Conservation (phyloP, 92 coral and sea anemone genomes). For the Ricordea florida region DNA sequence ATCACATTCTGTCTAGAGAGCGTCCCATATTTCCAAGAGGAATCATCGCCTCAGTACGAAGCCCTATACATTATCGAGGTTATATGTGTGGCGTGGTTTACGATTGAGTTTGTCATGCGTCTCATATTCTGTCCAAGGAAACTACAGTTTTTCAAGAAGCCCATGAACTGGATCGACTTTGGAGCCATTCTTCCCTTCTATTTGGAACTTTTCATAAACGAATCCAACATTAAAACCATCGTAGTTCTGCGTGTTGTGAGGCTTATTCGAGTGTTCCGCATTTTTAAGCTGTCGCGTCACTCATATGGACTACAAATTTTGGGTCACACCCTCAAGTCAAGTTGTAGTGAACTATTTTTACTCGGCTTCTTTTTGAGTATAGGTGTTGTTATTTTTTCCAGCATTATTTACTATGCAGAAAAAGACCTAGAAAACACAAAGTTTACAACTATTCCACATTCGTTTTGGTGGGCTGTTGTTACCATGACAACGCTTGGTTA, state of each 20-base stretch:
- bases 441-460: slow-evolving; percentile 91
- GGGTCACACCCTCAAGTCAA: slow-evolving; percentile 94
- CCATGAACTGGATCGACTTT: slow-evolving; percentile 98
- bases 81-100: slow-evolving; percentile 90
- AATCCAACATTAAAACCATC: slow-evolving; percentile 85
- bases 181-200: slow-evolving; percentile 97
- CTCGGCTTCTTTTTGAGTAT: slow-evolving; percentile 91
- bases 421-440: slow-evolving; percentile 55
- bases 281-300: slow-evolving; percentile 94
- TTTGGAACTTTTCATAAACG: slow-evolving; percentile 61
- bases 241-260: slow-evolving; percentile 83
- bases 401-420: slow-evolving; percentile 93
- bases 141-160: slow-evolving; percentile 76
- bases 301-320: slow-evolving; percentile 98
- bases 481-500: slow-evolving; percentile 99
- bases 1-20: slow-evolving; percentile 88
- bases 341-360: slow-evolving; percentile 93
- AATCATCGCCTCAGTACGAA: slow-evolving; percentile 48
- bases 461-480: slow-evolving; percentile 99
- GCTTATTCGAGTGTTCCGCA: slow-evolving; percentile 93
- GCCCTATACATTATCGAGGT: slow-evolving; percentile 69
- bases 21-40: slow-evolving; percentile 71
- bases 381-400: slow-evolving; percentile 96
- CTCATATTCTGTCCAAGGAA: slow-evolving; percentile 82
- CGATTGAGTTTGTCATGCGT: slow-evolving; percentile 78